A percentile compares a stretch with the other conserved stretches of the same genome.
These are phyloP conservation scores for Hippoglossus hippoglossus DNA, from an alignment of 2,797 vertebrate genomes.

Conservation along the genomic window DNA sequence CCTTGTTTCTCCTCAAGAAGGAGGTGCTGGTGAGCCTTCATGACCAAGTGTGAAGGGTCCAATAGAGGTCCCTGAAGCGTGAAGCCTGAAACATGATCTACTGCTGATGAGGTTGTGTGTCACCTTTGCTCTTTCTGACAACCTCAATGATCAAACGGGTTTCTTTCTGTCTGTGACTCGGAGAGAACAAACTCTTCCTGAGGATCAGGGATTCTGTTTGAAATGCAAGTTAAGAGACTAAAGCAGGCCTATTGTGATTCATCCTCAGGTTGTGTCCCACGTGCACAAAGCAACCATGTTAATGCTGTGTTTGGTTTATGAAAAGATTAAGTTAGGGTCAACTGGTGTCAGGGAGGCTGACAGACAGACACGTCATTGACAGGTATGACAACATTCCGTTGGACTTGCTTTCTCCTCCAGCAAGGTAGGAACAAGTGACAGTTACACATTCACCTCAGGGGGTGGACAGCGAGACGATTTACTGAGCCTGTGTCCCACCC, in stretches of 20 bases:
- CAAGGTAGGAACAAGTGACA: background rate
- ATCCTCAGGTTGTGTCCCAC: slow-evolving; percentile 2
- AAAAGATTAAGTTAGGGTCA: slow-evolving; percentile 36
- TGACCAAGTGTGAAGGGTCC: background rate
- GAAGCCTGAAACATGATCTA: background rate
- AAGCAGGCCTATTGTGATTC: slow-evolving; percentile 12
- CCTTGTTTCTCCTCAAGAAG: too few relatives aligned
- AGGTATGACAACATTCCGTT: slow-evolving; percentile 40
- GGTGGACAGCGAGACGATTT: slow-evolving; percentile 2
- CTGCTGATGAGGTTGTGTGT: too few relatives aligned
- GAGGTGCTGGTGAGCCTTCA: background rate
- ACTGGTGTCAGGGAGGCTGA: slow-evolving; percentile 37
- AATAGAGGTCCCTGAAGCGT: background rate
- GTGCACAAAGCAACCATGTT: slow-evolving; percentile 35
- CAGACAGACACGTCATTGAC: slow-evolving; percentile 14
- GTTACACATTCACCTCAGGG: slow-evolving; percentile 17
- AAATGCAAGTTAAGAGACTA: slow-evolving; percentile 22
- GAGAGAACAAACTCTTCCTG: slow-evolving; percentile 17
- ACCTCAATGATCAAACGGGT: too few relatives aligned
- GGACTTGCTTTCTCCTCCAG: slow-evolving; percentile 4
- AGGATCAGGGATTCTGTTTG: slow-evolving; percentile 13
- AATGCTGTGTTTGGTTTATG: slow-evolving; percentile 28
- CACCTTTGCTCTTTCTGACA: background rate
- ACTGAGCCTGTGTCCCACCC: background rate
- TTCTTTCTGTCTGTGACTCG: background rate